Evolutionary conservation across 1,140 invertebrate genomes (phyloP).

Genomic region (Bombus confusus): DNA sequence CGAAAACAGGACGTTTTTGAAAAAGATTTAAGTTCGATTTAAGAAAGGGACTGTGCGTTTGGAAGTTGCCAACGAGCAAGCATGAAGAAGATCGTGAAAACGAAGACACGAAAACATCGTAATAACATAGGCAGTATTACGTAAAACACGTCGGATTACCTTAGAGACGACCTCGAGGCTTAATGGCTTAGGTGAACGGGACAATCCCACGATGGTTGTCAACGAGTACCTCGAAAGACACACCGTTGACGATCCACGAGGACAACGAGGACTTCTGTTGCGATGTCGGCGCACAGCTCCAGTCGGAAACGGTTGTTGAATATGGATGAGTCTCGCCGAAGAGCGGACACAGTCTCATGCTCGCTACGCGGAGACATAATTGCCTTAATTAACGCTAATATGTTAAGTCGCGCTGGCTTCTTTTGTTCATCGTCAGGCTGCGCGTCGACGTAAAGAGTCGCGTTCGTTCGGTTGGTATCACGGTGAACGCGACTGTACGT

Average conservation of each 20-base stretch:
- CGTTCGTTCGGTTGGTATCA: constrained; percentile 43
- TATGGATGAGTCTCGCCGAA: constrained; percentile 79
- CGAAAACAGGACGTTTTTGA: too few relatives aligned
- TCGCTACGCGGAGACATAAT: constrained; percentile 81
- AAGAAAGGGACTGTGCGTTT: too few relatives aligned
- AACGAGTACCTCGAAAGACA: constrained; percentile 62
- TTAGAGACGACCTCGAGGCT: constrained; percentile 66
- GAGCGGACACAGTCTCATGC: constrained; percentile 81
- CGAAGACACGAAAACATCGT: neutral
- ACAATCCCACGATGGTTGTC: constrained; percentile 77
- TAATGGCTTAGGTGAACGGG: constrained; percentile 66
- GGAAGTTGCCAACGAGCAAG: neutral
- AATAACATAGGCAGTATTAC: neutral
- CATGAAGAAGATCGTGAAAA: neutral
- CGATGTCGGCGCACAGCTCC: constrained; percentile 36
- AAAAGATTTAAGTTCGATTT: too few relatives aligned
- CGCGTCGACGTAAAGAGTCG: constrained; percentile 37
- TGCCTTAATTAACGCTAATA: constrained; percentile 83
- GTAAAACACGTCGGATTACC: neutral
- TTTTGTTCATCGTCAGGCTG: constrained; percentile 70
- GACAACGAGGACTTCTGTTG: constrained; percentile 26
- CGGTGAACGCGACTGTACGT: constrained; percentile 43
- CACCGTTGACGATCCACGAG: neutral
- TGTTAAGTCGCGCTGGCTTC: constrained; percentile 81
- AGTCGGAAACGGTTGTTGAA: constrained; percentile 79